Evolutionary conservation across 2,888 invertebrate genomes (phyloP).

Genomic region (Cerceris rybyensis): DNA sequence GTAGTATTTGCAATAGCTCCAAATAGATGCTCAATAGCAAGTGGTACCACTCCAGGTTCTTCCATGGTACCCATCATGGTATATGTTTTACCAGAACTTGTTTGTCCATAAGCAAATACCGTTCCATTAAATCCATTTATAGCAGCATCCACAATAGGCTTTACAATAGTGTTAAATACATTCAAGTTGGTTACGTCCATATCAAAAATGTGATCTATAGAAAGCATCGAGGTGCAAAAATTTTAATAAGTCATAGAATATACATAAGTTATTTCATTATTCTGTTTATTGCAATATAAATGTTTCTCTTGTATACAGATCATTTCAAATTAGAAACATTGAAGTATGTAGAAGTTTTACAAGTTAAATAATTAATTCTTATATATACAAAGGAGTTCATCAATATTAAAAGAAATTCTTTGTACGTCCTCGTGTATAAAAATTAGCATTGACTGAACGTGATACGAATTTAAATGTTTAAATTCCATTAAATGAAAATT

Average conservation of each 20-base stretch:
- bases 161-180: constrained; percentile 87
- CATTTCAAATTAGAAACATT: too few relatives aligned
- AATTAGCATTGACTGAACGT: too few relatives aligned
- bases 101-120: constrained; percentile 96
- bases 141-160: constrained; percentile 88
- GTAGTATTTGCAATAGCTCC: constrained; percentile 85
- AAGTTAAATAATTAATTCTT: too few relatives aligned
- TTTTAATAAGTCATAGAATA: too few relatives aligned
- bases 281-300: too few relatives aligned
- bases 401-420: background rate
- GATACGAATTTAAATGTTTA: too few relatives aligned
- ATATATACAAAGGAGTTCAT: background rate
- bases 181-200: constrained; percentile 84
- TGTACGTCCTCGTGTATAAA: too few relatives aligned
- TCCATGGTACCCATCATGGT: constrained; percentile 90
- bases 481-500: too few relatives aligned
- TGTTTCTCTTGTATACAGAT: too few relatives aligned
- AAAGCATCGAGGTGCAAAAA: background rate
- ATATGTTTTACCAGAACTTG: constrained; percentile 94
- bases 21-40: constrained; percentile 89
- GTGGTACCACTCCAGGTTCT: constrained; percentile 89
- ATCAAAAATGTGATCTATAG: constrained; percentile 89
- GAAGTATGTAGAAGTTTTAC: too few relatives aligned
- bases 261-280: too few relatives aligned
- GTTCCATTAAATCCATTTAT: constrained; percentile 92